Percentiles rank a stretch among this genome's conserved stretches.
These are phyloP conservation scores for Erethizon dorsatum DNA, from an alignment of 2,797 vertebrate species.

Conservation along the genomic window DNA sequence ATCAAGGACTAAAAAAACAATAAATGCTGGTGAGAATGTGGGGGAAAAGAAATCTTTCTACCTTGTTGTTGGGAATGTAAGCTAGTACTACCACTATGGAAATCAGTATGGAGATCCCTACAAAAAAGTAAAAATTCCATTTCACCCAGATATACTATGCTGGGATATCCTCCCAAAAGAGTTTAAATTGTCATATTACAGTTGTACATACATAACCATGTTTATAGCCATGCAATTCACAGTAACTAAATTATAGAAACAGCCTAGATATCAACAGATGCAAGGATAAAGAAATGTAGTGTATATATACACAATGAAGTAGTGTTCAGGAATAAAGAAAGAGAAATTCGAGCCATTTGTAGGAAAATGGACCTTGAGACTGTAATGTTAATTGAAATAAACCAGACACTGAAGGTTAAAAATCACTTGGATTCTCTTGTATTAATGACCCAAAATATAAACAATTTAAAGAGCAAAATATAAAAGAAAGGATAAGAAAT, in stretches of 20 bases:
- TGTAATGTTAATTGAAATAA: not conserved
- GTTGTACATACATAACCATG: not conserved
- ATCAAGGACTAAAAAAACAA: not conserved
- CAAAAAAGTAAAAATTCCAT: not conserved
- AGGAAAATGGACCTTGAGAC: not conserved
- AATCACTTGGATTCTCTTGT: not conserved
- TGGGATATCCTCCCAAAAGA: not conserved
- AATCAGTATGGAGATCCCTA: not conserved
- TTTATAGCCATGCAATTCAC: not conserved
- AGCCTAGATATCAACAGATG: not conserved
- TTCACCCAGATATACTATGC: not conserved
- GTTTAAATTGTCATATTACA: not conserved
- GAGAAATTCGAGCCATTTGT: not conserved
- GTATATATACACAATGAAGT: not conserved
- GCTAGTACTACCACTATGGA: not conserved
- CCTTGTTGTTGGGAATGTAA: not conserved
- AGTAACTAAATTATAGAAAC: not conserved
- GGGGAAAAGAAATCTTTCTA: not conserved
- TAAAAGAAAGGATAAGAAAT: not conserved
- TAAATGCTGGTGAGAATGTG: not conserved
- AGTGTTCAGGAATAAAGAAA: not conserved
- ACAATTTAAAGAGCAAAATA: not conserved
- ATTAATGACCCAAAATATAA: not conserved
- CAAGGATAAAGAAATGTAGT: not conserved
- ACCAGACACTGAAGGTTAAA: not conserved